phyloP scores from a whole-genome alignment of 2,113 vertebrate genomes.

The Neodon shergylaensis region DNA sequence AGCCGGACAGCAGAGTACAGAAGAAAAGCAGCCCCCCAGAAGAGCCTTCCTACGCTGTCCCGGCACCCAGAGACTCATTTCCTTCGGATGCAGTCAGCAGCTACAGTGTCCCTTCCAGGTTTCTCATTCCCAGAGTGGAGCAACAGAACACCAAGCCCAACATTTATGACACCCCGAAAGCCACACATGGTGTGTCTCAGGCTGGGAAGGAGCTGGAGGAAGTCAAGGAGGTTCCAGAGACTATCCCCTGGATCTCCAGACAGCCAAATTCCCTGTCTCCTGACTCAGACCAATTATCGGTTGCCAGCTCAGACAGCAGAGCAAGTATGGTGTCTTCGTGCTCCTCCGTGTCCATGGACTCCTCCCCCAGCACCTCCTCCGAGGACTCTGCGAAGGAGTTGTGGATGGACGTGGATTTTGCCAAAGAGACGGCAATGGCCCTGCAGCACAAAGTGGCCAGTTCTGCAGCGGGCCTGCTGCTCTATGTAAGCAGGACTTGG shows the following conservation, averaged over 20 bases:
- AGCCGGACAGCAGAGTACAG: constrained; percentile 55
- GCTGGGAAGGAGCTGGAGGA: constrained; percentile 59
- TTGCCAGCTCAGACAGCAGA: constrained; percentile 83
- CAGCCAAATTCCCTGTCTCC: neutral
- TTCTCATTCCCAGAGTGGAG: constrained; percentile 81
- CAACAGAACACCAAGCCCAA: constrained; percentile 80
- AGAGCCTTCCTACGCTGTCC: constrained; percentile 75
- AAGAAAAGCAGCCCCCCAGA: constrained; percentile 67
- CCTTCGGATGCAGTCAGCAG: neutral
- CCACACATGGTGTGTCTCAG: neutral
- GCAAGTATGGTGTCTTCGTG: constrained; percentile 88
- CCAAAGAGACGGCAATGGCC: constrained; percentile 84
- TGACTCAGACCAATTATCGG: constrained; percentile 66
- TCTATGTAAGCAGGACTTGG: constrained; percentile 95
- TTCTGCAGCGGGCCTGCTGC: constrained; percentile 89
- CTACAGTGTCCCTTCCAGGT: constrained; percentile 72
- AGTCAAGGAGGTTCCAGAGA: neutral
- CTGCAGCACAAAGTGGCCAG: constrained; percentile 89
- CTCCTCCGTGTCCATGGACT: constrained; percentile 83
- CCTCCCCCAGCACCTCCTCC: constrained; percentile 73
- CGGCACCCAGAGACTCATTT: constrained; percentile 47
- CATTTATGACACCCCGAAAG: constrained; percentile 86
- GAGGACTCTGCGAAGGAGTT: constrained; percentile 86
- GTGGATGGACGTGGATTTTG: constrained; percentile 86
- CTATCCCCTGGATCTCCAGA: neutral